Conservation (phyloP, 2,113 vertebrate species). For the Heptranchias perlo region DNA sequence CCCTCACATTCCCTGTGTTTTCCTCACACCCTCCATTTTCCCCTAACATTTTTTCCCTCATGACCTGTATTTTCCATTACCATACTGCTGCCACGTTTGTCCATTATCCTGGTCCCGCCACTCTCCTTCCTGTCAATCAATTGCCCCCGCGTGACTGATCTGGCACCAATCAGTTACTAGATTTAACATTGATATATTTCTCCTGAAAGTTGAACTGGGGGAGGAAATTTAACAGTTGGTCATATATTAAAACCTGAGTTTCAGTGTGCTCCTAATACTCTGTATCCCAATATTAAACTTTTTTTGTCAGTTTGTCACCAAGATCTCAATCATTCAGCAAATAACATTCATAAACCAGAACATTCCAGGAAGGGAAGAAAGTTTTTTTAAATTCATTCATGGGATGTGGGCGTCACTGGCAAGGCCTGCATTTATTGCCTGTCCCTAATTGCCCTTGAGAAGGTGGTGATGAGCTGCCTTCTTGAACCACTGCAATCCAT, state of each 20-base stretch:
- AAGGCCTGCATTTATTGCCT: no score
- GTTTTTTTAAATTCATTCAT: no score
- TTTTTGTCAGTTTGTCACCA: neutral
- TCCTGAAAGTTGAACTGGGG: neutral
- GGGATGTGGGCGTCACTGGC: no score
- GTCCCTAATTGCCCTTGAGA: no score
- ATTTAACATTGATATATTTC: neutral
- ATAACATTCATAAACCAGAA: neutral
- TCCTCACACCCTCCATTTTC: neutral
- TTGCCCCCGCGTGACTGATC: neutral
- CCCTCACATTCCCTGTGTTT: neutral
- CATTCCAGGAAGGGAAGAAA: neutral
- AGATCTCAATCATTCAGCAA: neutral
- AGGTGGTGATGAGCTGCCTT: no score
- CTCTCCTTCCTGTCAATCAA: neutral
- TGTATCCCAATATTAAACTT: neutral
- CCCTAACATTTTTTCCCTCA: neutral
- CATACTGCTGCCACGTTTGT: neutral
- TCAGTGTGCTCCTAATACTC: neutral
- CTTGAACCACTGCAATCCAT: no score
- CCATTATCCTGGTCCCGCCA: neutral
- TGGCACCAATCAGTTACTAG: neutral
- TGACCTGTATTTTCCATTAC: neutral
- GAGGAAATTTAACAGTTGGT: neutral
- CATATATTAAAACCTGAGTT: neutral